Base-by-base conservation (phyloP, 1,140 invertebrate species). In the Wasmannia auropunctata region DNA sequence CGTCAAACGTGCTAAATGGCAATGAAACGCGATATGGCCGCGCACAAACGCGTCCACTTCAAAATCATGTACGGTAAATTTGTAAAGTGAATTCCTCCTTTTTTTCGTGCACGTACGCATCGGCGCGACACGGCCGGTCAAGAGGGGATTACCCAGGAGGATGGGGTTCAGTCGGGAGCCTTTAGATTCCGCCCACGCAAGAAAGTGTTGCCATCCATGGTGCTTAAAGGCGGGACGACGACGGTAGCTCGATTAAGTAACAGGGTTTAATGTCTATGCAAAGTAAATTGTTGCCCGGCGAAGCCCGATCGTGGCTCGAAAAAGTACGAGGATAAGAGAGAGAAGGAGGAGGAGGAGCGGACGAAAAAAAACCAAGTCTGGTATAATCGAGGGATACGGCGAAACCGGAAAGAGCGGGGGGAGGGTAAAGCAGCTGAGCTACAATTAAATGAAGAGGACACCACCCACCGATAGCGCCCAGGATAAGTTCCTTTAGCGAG, bases 381-480 rank as follows among this genome's bases (percentile, higher is more conserved):
- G 67, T 72, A 76, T 62, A 86, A 77, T 76, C 31, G 69, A 63
- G 46, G 40, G 83, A 75, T 58, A 86, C 81, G 51, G 83, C 43
- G 46, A 80, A 74, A 75, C 28, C 43, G 75, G 75, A 70, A 85
- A 72, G 74, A 46, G 58, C 83, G 31, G 58, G 70, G 34, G 60
- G 65, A n/a, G n/a, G 87, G 60, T 25, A 79, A 75, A 28, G 74
- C 76, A 81, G 46, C 67, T 65, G 72, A 51, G 87, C 80, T 88
- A 88, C 91, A 92, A 93, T 94, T 93, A 93, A 93, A 93, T 85
- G 90, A 90, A 92, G 89, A 90, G 91, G 87, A 91, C 89, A 92
- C 87, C 90, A 89, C 91, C 90, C 91, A 88, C 89, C 91, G 88
- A 92, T 92, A 91, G 79, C 88, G 51, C 63, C 62, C 85, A 54